Conservation (phyloP, 1,140 invertebrate genomes). For the Drosophila mauritiana region DNA sequence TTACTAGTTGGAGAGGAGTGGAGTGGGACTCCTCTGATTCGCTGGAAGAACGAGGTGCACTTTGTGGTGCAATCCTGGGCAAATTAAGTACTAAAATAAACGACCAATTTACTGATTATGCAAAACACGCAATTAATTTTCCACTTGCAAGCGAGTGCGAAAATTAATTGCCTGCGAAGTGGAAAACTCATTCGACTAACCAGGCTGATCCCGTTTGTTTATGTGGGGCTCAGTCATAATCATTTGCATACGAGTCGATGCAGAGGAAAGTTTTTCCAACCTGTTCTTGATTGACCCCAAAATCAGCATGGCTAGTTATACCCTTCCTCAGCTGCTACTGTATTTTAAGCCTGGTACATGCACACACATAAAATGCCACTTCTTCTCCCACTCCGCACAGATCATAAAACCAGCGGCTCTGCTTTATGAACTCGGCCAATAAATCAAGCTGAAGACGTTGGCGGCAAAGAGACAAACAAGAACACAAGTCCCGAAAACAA, state of each 20-base stretch:
- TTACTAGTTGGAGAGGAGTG: conserved; percentile 1
- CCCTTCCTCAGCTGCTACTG: conserved; percentile 42
- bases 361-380: conserved; percentile 2
- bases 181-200: conserved; percentile 56
- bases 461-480: conserved; percentile 24
- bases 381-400: conserved; percentile 10
- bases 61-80: conserved; percentile 52
- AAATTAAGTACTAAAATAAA: conserved; percentile 82
- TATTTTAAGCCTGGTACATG: conserved; percentile 14
- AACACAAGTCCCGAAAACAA: conserved; percentile 45
- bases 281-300: conserved; percentile 10
- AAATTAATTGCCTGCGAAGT: conserved; percentile 66
- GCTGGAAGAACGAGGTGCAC: conserved; percentile 1
- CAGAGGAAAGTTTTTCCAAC: neutral
- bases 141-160: conserved; percentile 40
- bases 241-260: conserved; percentile 43
- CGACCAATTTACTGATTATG: conserved; percentile 81
- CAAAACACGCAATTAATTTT: conserved; percentile 83
- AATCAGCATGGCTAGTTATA: neutral
- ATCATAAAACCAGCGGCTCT: conserved; percentile 64
- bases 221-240: conserved; percentile 10
- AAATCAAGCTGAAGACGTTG: conserved; percentile 59
- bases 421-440: conserved; percentile 56
- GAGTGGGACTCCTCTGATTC: neutral
- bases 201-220: conserved; percentile 27